These are phyloP conservation scores for Sebastes iracundus DNA, from an alignment of 2,797 vertebrate species.

Conservation along the genomic window DNA sequence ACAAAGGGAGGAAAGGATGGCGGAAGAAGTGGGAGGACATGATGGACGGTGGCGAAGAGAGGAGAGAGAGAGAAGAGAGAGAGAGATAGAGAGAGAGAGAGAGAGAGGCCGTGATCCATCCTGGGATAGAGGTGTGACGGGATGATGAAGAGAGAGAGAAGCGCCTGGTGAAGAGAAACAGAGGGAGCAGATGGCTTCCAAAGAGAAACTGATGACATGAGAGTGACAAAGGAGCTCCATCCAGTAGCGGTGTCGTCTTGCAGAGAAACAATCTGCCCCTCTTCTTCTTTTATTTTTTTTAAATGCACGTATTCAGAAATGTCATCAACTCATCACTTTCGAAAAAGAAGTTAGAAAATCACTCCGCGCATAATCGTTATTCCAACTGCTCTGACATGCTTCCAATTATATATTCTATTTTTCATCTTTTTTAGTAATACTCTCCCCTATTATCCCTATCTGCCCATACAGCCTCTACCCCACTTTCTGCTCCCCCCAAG, in stretches of 20 bases:
- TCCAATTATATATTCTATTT: neutral
- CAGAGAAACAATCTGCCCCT: slow-evolving; percentile 48
- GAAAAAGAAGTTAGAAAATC: slow-evolving; percentile 6
- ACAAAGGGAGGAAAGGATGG: slow-evolving; percentile 14
- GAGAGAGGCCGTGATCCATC: neutral
- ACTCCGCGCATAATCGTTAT: neutral
- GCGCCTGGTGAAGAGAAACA: slow-evolving; percentile 15
- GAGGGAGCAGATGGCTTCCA: slow-evolving; percentile 63
- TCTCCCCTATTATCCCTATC: slow-evolving; percentile 12
- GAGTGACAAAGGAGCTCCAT: slow-evolving; percentile 53
- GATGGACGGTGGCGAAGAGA: neutral
- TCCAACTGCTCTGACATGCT: neutral
- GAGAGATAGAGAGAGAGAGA: neutral
- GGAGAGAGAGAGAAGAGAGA: neutral
- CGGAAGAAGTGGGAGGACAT: slow-evolving; percentile 7
- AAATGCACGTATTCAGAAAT: slow-evolving; percentile 8
- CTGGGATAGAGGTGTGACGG: slow-evolving; percentile 10
- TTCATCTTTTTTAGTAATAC: neutral
- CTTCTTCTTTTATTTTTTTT: neutral
- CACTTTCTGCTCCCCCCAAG: slow-evolving; percentile 47
- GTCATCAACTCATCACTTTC: neutral
- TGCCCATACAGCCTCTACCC: slow-evolving; percentile 1
- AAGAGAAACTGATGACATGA: slow-evolving; percentile 45
- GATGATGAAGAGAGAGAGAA: neutral
- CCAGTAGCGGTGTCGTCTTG: slow-evolving; percentile 53